phyloP scores from a whole-genome alignment of 2,797 vertebrate genomes.

The Phoxinus dragarum region DNA sequence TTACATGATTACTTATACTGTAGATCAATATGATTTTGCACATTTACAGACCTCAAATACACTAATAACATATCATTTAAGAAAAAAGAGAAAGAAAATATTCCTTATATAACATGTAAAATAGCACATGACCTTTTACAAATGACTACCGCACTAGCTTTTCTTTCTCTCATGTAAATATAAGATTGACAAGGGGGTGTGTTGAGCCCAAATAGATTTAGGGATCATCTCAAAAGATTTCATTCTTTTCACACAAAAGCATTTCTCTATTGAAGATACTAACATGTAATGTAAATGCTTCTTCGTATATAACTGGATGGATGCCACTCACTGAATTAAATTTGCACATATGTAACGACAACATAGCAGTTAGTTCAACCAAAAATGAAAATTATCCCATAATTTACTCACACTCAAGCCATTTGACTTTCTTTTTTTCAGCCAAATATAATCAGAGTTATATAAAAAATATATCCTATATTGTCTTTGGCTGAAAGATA shows the following conservation, averaged over 20 bases:
- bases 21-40: neutral
- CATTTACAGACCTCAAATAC: slow-evolving; percentile 1
- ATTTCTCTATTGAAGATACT: neutral
- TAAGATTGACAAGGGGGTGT: slow-evolving; percentile 32
- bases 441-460: too few species aligned
- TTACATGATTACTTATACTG: neutral
- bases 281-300: neutral
- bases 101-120: slow-evolving; percentile 20
- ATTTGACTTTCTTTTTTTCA: too few species aligned
- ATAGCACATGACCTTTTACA: slow-evolving; percentile 7
- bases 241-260: neutral
- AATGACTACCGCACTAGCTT: slow-evolving; percentile 3
- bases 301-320: neutral
- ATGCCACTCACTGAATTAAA: neutral
- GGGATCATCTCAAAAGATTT: slow-evolving; percentile 51
- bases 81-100: neutral
- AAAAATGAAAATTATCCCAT: too few species aligned
- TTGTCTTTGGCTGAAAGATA: too few species aligned
- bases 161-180: slow-evolving; percentile 16
- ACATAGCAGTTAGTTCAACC: neutral
- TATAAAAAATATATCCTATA: too few species aligned
- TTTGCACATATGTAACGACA: neutral
- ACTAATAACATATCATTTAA: neutral
- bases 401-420: too few species aligned
- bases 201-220: slow-evolving; percentile 17